These are phyloP conservation scores for Hystrix brachyura DNA, from an alignment of 2,113 vertebrate genomes.

Conservation along the genomic window DNA sequence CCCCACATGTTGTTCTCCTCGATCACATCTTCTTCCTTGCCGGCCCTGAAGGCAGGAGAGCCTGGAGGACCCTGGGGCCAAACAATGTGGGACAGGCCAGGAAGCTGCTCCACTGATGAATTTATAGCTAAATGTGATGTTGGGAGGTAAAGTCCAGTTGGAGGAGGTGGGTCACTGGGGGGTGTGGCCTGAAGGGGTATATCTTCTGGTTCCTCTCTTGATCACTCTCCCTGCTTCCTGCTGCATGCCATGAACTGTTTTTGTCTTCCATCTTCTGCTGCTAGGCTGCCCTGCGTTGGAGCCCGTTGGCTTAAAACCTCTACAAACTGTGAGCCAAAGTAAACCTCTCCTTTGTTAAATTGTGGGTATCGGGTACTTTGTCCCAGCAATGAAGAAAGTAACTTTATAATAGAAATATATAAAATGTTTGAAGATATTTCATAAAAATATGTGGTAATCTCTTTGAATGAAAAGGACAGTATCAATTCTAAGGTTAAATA, in stretches of 20 bases:
- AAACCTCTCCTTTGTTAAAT: background rate
- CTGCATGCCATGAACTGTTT: background rate
- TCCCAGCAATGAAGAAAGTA: background rate
- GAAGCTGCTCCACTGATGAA: background rate
- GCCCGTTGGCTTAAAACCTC: background rate
- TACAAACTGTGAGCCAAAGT: background rate
- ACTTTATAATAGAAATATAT: background rate
- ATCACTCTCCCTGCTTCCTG: background rate
- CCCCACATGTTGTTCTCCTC: background rate
- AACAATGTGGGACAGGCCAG: background rate
- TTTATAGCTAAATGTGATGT: background rate
- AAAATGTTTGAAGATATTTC: constrained; percentile 36
- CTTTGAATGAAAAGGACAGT: constrained; percentile 2
- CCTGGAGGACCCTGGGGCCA: background rate
- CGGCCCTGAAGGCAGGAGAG: background rate
- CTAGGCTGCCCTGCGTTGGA: background rate
- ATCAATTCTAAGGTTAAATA: background rate
- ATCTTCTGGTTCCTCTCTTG: background rate
- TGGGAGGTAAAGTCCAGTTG: background rate
- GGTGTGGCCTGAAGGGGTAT: background rate
- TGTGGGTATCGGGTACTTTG: background rate
- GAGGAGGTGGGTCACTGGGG: background rate
- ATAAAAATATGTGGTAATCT: constrained; percentile 29
- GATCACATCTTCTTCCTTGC: background rate
- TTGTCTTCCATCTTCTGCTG: background rate